Base-by-base conservation (phyloP, 1,140 invertebrate genomes). In the Doryteuthis pealeii region DNA sequence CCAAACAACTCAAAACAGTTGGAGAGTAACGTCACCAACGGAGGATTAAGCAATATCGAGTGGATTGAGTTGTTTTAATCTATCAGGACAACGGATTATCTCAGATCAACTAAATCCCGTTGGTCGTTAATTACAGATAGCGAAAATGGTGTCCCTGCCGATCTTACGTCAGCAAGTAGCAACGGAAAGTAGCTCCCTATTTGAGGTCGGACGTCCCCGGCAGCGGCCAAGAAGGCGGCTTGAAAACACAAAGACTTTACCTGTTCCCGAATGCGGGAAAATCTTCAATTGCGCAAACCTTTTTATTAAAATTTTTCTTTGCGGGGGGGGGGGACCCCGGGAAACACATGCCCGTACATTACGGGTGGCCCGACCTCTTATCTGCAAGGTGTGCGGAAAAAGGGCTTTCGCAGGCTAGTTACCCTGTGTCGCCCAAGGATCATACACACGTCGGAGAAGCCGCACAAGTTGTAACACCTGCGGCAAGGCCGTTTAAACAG, bases 311-410 rank as follows among this genome's bases (percentile, higher is more conserved):
- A n/a, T n/a, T n/a, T n/a, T n/a, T n/a, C n/a, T n/a, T n/a, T n/a
- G n/a, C n/a, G n/a, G n/a, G n/a, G n/a, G n/a, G n/a, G n/a, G n/a
- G n/a, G n/a, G n/a, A 1, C 99, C 97, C 0, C 90, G 98, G n/a
- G n/a, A n/a, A n/a, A 68, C 98, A 99, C 88, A 99, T 99, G 97
- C 97, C 97, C 0, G 97, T 99, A 0, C 98, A 99, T n/a, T 86
- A 99, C 98, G 0, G 98, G 98, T n/a, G 0, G 97, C 96, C 0
- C 87, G 97, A 35, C 72, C 72, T 8, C 74, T 68, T 32, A 31
- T 31, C 26, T 76, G 75, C 70, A 28, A 40, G 45, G 58, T 71
- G 8, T 77, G 72, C 31, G 66, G 66, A 6, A 68, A n/a, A 68
- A 12, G 32, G 28, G 8, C 22, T 68, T 12, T 22, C 8, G 30